Conservation (phyloP, 2,888 invertebrate genomes). For the Schrankia costaestrigalis region DNA sequence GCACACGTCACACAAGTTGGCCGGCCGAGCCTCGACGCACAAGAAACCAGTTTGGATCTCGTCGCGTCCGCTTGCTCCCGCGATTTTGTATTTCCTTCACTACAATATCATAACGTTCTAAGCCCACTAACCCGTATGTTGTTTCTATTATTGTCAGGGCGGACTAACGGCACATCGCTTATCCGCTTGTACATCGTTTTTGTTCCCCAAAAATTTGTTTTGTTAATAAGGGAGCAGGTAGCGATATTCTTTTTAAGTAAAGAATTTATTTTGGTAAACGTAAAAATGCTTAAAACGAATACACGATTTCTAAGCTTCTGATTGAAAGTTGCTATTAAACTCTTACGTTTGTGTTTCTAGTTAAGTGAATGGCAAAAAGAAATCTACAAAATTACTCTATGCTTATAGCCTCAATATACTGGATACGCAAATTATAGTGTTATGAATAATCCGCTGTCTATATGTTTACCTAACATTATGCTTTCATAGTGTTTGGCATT, state of each 20-base stretch:
- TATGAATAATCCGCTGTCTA: constrained; percentile 10
- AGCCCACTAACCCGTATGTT: constrained; percentile 59
- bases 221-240: constrained; percentile 54
- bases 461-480: constrained; percentile 6
- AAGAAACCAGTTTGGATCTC: constrained; percentile 65
- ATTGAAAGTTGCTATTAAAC: too few species aligned
- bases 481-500: constrained; percentile 11
- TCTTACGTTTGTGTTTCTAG: too few species aligned
- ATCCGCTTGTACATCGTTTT: constrained; percentile 68
- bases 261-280: too few species aligned
- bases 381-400: constrained; percentile 6
- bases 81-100: constrained; percentile 55
- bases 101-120: constrained; percentile 51
- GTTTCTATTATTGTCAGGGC: constrained; percentile 57
- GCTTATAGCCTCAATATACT: constrained; percentile 9
- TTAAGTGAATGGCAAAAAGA: constrained; percentile 15
- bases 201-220: constrained; percentile 45
- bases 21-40: constrained; percentile 35
- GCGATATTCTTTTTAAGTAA: constrained; percentile 20
- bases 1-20: constrained; percentile 41
- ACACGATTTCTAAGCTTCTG: too few species aligned
- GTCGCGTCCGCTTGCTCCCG: constrained; percentile 47
- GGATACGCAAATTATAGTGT: constrained; percentile 10
- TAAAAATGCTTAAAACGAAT: too few species aligned
- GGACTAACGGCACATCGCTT: constrained; percentile 72